These are phyloP conservation scores for Heterohyrax brucei DNA, from an alignment of 2,797 vertebrate genomes.

Conservation along the genomic window DNA sequence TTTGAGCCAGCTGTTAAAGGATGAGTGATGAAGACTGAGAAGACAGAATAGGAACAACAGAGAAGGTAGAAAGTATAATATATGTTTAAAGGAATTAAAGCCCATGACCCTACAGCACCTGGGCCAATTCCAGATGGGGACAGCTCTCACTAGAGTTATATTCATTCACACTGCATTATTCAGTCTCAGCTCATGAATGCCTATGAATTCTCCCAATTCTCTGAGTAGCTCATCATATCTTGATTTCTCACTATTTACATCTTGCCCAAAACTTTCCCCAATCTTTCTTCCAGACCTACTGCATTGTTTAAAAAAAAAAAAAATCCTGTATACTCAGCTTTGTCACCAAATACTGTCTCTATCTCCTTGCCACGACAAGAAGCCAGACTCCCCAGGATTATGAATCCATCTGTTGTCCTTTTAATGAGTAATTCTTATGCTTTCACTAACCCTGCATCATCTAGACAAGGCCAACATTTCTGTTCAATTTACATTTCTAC, in stretches of 20 bases:
- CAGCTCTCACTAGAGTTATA: neutral
- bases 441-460: neutral
- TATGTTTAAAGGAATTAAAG: neutral
- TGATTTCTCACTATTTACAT: neutral
- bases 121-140: neutral
- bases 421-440: neutral
- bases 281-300: neutral
- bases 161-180: neutral
- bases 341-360: neutral
- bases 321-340: neutral
- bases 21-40: neutral
- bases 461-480: neutral
- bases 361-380: neutral
- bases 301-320: neutral
- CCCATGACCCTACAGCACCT: neutral
- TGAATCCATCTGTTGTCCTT: neutral
- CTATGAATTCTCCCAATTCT: neutral
- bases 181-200: fast-evolving
- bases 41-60: neutral
- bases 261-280: neutral
- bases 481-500: neutral
- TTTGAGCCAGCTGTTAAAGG: neutral
- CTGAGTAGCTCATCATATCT: neutral
- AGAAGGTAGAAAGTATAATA: neutral
- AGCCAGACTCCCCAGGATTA: neutral